phyloP scores from a whole-genome alignment of 2,888 invertebrate genomes.

The Drosophila meridiana region DNA sequence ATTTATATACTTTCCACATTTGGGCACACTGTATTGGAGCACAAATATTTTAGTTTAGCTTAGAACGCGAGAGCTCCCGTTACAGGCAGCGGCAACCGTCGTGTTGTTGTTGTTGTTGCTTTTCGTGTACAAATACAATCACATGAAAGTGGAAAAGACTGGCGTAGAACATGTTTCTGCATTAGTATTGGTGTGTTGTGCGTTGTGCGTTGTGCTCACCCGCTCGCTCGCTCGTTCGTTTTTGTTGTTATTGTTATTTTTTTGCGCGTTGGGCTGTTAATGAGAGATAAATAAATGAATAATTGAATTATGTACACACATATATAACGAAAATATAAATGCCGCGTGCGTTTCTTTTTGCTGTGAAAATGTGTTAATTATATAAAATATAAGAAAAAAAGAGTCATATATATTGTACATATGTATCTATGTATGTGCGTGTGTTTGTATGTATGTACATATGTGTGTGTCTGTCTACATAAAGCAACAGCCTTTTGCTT shows the following conservation, averaged over 20 bases:
- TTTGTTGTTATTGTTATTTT: slow-evolving; percentile 48
- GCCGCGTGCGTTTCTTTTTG: slow-evolving; percentile 49
- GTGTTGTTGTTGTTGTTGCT: slow-evolving; percentile 63
- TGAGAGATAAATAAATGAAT: slow-evolving; percentile 79
- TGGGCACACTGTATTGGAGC: slow-evolving; percentile 60
- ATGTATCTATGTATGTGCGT: slow-evolving; percentile 3
- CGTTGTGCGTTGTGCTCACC: slow-evolving; percentile 5
- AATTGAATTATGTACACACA: slow-evolving; percentile 73
- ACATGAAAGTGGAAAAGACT: slow-evolving; percentile 59
- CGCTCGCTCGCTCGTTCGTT: slow-evolving; percentile 9
- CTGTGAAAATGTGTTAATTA: slow-evolving; percentile 73
- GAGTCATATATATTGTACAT: neutral
- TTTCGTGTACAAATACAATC: slow-evolving; percentile 55
- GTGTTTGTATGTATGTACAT: neutral
- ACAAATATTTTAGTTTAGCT: slow-evolving; percentile 69
- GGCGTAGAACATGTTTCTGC: slow-evolving; percentile 73
- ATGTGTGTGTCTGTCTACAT: slow-evolving; percentile 16
- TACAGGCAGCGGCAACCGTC: slow-evolving; percentile 55
- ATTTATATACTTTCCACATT: neutral
- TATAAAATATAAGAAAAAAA: slow-evolving; percentile 63
- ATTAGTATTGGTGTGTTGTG: slow-evolving; percentile 68
- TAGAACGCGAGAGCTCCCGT: slow-evolving; percentile 69
- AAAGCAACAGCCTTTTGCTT: slow-evolving; percentile 62
- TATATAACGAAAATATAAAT: slow-evolving; percentile 44
- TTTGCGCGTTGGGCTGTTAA: slow-evolving; percentile 55